Conservation (phyloP, 1,140 invertebrate species). For the Panagrolaimus sp. region DNA sequence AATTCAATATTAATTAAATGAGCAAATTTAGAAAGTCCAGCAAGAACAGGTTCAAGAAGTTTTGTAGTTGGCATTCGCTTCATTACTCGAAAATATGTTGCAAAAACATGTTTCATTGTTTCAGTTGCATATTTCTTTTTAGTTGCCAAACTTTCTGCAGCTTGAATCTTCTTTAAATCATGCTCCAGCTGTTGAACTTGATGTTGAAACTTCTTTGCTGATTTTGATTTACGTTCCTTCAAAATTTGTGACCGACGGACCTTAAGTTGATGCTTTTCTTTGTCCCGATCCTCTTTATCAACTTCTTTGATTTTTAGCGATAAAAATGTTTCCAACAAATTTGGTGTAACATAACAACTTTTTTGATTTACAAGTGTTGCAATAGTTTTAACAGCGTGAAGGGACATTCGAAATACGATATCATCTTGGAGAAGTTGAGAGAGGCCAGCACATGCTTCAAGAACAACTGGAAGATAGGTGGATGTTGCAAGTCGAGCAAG, state of each 20-base stretch:
- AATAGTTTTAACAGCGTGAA: constrained; percentile 64
- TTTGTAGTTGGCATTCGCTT: constrained; percentile 62
- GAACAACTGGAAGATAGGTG: constrained; percentile 30
- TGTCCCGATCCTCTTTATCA: constrained; percentile 66
- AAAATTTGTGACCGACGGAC: constrained; percentile 72
- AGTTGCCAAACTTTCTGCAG: constrained; percentile 76
- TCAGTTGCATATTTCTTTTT: constrained; percentile 77
- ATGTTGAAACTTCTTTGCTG: constrained; percentile 71
- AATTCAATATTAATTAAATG: constrained; percentile 91
- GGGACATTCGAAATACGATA: constrained; percentile 74
- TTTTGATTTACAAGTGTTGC: constrained; percentile 49
- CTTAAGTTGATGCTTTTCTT: constrained; percentile 68
- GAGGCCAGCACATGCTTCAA: constrained; percentile 64
- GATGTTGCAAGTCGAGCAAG: constrained; percentile 70
- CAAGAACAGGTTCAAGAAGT: constrained; percentile 68
- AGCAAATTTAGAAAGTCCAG: constrained; percentile 86
- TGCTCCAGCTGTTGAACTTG: constrained; percentile 73
- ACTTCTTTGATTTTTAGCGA: constrained; percentile 72
- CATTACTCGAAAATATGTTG: constrained; percentile 85
- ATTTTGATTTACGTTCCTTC: constrained; percentile 72
- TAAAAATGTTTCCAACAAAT: constrained; percentile 66
- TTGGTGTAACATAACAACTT: constrained; percentile 62
- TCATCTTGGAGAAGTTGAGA: constrained; percentile 74
- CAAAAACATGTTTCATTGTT: constrained; percentile 82
- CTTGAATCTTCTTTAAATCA: constrained; percentile 82